Evolutionary conservation across 2,797 vertebrate genomes (phyloP).

Genomic region (Squalus acanthias): DNA sequence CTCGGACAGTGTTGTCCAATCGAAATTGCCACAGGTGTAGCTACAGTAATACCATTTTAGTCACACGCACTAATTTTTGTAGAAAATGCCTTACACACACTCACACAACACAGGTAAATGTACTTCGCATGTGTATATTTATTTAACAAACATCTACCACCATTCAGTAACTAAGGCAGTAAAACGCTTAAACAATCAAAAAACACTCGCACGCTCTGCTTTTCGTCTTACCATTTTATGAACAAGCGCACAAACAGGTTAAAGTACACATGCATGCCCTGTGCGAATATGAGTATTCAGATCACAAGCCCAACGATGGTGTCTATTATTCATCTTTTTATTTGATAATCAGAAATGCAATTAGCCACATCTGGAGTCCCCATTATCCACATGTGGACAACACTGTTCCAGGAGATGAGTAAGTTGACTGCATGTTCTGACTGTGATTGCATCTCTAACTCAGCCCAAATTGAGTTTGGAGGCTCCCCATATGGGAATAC

Average conservation of each 20-base stretch:
- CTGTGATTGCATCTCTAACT: not conserved
- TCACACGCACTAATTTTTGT: not conserved
- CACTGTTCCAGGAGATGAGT: not conserved
- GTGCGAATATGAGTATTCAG: not conserved
- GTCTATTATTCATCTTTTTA: not conserved
- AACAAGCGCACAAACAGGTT: not conserved
- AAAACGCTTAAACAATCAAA: not conserved
- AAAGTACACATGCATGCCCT: not conserved
- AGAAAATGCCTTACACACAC: not conserved
- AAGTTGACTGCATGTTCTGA: not conserved
- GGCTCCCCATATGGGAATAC: not conserved
- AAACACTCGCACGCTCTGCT: not conserved
- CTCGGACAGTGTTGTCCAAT: not conserved
- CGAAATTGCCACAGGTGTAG: not conserved
- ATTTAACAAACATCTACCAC: not conserved
- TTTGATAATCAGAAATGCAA: not conserved
- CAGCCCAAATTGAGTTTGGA: not conserved
- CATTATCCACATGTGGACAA: not conserved
- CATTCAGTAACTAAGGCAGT: not conserved
- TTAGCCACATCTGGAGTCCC: not conserved
- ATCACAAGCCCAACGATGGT: not conserved
- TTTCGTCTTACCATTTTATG: not conserved
- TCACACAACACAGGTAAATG: not conserved
- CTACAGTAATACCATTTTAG: not conserved
- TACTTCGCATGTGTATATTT: not conserved